Evolutionary conservation across 2,888 invertebrate genomes (phyloP).

Genomic region (Eupithecia insigniata): DNA sequence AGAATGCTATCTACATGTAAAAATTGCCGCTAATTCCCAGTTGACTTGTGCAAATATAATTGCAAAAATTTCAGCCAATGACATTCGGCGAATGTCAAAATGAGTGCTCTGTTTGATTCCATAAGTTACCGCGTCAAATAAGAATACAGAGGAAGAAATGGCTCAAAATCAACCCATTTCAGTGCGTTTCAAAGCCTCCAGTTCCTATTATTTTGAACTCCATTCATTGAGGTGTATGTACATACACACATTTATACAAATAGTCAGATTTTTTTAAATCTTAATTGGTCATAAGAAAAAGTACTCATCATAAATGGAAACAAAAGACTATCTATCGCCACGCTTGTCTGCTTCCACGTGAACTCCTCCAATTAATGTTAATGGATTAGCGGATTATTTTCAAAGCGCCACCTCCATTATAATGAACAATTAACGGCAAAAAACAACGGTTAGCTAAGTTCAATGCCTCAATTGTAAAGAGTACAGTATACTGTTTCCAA

Average conservation of each 20-base stretch:
- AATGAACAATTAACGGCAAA: conserved; percentile 44
- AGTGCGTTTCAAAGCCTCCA: not conserved
- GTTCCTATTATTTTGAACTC: not conserved
- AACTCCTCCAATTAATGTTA: conserved; percentile 69
- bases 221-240: not conserved
- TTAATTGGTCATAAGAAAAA: conserved; percentile 5
- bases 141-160: not conserved
- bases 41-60: too few relatives aligned
- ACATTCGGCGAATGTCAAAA: too few relatives aligned
- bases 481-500: conserved; percentile 6
- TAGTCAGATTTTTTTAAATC: not conserved
- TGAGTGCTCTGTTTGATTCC: too few relatives aligned
- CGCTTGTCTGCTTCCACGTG: conserved; percentile 59
- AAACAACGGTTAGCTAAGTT: conserved; percentile 35
- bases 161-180: too few relatives aligned
- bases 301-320: conserved; percentile 15
- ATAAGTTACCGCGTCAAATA: not conserved
- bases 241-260: not conserved
- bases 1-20: not conserved
- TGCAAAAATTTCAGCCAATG: too few relatives aligned
- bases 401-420: conserved; percentile 42
- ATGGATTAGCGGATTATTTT: conserved; percentile 52
- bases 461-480: conserved; percentile 9
- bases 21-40: not conserved
- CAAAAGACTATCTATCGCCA: conserved; percentile 42